Evolutionary conservation across 2,888 invertebrate genomes (phyloP), one percentile per base, ranked within the genome.

Genomic region (Lasioglossum oenotherae): DNA sequence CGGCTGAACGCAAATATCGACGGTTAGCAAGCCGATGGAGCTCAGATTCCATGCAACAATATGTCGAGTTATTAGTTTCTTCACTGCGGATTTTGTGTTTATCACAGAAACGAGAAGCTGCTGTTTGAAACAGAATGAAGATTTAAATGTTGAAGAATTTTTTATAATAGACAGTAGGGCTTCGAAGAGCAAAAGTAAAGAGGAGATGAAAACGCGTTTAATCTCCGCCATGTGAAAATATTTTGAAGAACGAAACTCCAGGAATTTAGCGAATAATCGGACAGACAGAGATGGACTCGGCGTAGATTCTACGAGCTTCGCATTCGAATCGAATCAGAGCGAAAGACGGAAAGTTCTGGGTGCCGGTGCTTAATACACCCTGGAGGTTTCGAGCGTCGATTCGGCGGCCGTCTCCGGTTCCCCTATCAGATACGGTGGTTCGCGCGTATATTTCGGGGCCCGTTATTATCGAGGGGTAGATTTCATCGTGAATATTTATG

Each of bases 401-500:
- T 87, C 73, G 74, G 44, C 71, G 74, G 49, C 81, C 84, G 78
- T 57, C 81, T 81, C 88, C 80, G 72, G 78, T 69, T 86, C 80
- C 81, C 81, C 88, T 88, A 92, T 92, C 92, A 90, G 92, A 93
- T 92, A 93, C 84, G 89, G 89, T 89, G 87, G 87, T 75, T 84
- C 86, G 88, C 88, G 91, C 92, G 92, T 92, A 93, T 93, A 93
- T 93, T 94, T 94, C 90, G 91, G 93, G 92, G 90, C 88, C 93
- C 92, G 94, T 94, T 95, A 95, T 95, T 95, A 95, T 95, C 94
- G 94, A 94, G 93, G 94, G 93, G 92, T 94, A 94, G 94, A 95
- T 95, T 95, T 94, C 93, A 94, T 94, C 93, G 93, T 95, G 94
- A 95, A 95, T 95, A 95, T 95, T 94, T 94, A 95, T 95, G 94